Evolutionary conservation across 1,140 invertebrate genomes (phyloP).

Genomic region (Archivesica marissinica): DNA sequence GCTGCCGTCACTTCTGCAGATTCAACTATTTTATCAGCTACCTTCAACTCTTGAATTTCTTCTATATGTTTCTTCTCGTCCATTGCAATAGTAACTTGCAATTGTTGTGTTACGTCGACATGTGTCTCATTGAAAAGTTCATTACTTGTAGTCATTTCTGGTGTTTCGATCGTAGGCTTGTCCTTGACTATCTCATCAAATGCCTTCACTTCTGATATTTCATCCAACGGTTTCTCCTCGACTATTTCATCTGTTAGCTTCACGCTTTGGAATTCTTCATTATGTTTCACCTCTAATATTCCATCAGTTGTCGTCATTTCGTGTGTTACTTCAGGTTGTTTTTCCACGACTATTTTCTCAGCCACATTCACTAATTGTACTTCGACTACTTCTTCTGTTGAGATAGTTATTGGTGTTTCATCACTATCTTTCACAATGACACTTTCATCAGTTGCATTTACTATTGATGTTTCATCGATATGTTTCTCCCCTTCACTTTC

Average conservation of each 20-base stretch:
- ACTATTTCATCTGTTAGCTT: too few relatives aligned
- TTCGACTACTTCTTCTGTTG: not conserved
- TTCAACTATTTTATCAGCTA: not conserved
- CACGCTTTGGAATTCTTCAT: too few relatives aligned
- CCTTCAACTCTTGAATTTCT: not conserved
- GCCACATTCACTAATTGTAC: not conserved
- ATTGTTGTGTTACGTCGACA: too few relatives aligned
- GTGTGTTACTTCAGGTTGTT: not conserved
- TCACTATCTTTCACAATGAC: not conserved
- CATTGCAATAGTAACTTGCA: too few relatives aligned
- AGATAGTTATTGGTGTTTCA: not conserved
- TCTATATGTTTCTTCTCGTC: not conserved
- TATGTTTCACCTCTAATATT: too few relatives aligned
- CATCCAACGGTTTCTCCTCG: too few relatives aligned
- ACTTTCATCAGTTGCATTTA: not conserved
- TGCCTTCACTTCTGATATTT: too few relatives aligned
- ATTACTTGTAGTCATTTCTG: too few relatives aligned
- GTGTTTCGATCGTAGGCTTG: too few relatives aligned
- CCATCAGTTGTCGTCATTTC: not conserved
- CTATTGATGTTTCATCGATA: not conserved
- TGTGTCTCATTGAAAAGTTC: too few relatives aligned
- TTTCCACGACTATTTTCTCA: not conserved
- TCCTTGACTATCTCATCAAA: too few relatives aligned
- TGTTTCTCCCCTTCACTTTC: not conserved
- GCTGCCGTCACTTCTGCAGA: not conserved